Evolutionary conservation across 2,797 vertebrate species (phyloP).

Genomic region (Anguilla anguilla): DNA sequence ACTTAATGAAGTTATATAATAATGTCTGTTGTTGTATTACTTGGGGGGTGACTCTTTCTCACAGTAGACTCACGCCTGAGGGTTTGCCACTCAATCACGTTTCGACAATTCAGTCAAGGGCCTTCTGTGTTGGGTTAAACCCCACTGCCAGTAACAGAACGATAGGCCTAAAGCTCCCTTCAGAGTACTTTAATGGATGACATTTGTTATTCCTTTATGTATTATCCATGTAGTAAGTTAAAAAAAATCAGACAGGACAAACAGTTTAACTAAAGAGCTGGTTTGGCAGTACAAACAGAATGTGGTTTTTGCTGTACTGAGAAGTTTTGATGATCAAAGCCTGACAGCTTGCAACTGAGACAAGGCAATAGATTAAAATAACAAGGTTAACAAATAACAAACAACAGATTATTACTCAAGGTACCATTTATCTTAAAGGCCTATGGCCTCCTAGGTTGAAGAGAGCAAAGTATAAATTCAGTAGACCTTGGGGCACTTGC

Average conservation of each 20-base stretch:
- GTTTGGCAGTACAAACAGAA: not conserved
- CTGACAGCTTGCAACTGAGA: not conserved
- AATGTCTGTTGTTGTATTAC: not conserved
- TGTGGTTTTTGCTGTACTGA: not conserved
- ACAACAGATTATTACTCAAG: not conserved
- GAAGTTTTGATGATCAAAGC: not conserved
- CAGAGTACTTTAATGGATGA: not conserved
- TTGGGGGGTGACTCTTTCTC: not conserved
- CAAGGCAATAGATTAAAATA: not conserved
- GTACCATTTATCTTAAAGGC: not conserved
- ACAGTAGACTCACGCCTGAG: not conserved
- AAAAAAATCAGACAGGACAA: not conserved
- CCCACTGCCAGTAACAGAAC: not conserved
- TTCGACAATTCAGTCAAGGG: not conserved
- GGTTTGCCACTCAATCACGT: not conserved
- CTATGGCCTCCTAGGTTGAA: not conserved
- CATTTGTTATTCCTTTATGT: not conserved
- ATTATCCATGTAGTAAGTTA: not conserved
- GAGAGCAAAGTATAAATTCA: not conserved
- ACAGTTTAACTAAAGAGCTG: not conserved
- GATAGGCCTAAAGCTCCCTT: not conserved
- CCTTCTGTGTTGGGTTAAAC: not conserved
- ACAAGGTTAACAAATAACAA: too few species aligned
- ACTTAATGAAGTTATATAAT: conserved; percentile 5
- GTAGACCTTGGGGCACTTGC: not conserved